Base-by-base conservation (phyloP, 35 echinoderm and acorn worm genomes). In the Stichopus chloronotus region DNA sequence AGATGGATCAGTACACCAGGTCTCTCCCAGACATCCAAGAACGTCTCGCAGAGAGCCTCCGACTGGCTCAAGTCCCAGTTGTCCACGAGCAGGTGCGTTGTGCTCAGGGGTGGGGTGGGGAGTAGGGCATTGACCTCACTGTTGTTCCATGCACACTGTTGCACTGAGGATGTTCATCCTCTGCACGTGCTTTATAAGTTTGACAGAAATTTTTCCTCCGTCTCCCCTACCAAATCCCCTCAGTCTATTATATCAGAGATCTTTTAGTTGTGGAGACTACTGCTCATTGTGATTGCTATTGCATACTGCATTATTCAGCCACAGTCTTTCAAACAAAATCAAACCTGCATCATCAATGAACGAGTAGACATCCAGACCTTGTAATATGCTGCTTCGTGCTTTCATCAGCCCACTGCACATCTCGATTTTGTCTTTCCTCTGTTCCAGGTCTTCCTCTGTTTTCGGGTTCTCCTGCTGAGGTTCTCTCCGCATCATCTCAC, bases 401-500 rank as follows among this genome's bases (percentile, higher is more conserved):
- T 43, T 43, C 30, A 43, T 43, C 30, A 43, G 3, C 30, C 30
- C n/a, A 11, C 65, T 71, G 1, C 11, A 71, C 11, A 71, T 71
- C 58, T 58, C 19, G 14, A 54, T 87, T 56, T 6, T 20, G 53
- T 90, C 53, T 90, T 81, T 20, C 84, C 17, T 25, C 54, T 63
- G 5, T 76, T 58, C 9, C 7, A 94, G 93, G 97, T 98, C 76
- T 98, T 98, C 54, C 71, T 94, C 14, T 98, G 94, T 92, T 98
- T 98, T 88, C 87, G 97, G 21, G 97, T 98, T 58, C 77, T 98
- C 6, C 88, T 98, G 3, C 93, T 98, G 16, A 78, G 97, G 23
- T 94, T 98, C 11, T 98, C 97, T 3, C 95, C 97, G n/a, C 97
- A 98, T 89, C 97, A 98, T 81, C 92, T 98, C 83, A 98, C 97